phyloP scores from a whole-genome alignment of 1,140 invertebrate species.

The Phthorimaea operculella region DNA sequence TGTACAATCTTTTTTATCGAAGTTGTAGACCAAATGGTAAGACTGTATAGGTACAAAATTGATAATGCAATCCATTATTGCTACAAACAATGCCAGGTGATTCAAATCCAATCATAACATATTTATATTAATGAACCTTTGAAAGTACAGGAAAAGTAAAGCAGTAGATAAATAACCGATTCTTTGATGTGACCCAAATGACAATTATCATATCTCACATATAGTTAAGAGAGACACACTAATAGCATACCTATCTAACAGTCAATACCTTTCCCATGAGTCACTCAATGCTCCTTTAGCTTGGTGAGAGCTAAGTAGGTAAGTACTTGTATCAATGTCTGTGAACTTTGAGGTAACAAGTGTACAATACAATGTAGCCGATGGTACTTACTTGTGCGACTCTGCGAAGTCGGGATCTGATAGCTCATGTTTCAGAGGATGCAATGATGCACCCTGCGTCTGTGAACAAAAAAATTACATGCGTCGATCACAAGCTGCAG shows the following conservation, averaged over 20 bases:
- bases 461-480: constrained; percentile 23
- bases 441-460: constrained; percentile 59
- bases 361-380: neutral
- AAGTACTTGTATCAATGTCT: neutral
- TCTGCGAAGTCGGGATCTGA: constrained; percentile 80
- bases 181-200: too few species aligned
- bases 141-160: too few species aligned
- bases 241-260: neutral
- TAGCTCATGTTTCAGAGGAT: constrained; percentile 77
- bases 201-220: too few species aligned
- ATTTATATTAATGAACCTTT: too few species aligned
- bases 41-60: too few species aligned
- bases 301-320: constrained; percentile 4
- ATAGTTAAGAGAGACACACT: too few species aligned
- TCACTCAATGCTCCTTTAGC: constrained; percentile 7
- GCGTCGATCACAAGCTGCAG: constrained; percentile 7
- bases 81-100: too few species aligned
- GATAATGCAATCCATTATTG: too few species aligned
- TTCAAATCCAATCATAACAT: too few species aligned
- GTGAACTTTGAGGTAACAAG: neutral
- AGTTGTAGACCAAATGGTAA: too few species aligned
- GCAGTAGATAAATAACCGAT: too few species aligned
- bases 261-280: constrained; percentile 3
- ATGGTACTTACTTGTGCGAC: constrained; percentile 76
- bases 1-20: too few species aligned